These are phyloP conservation scores for Atherix ibis DNA, from an alignment of 2,888 invertebrate genomes.

Conservation along the genomic window DNA sequence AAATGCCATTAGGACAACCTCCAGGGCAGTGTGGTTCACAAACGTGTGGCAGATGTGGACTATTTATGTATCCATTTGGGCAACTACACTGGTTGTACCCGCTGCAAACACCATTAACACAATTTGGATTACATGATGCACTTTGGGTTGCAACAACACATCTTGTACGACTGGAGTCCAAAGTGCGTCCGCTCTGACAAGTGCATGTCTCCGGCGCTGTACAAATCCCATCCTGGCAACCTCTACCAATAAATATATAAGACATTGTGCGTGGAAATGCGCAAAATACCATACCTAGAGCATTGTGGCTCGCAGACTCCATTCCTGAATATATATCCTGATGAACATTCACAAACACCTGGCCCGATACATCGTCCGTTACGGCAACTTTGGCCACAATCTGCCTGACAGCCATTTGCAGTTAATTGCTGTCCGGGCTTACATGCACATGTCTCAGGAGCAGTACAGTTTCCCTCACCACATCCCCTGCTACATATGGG, in stretches of 20 bases:
- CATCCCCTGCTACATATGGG: constrained; percentile 35
- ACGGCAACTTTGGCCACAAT: constrained; percentile 11
- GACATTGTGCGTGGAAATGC: no score
- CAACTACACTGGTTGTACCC: constrained; percentile 44
- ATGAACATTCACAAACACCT: constrained; percentile 23
- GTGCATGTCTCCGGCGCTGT: constrained; percentile 29
- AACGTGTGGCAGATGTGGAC: constrained; percentile 28
- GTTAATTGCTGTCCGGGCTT: constrained; percentile 22
- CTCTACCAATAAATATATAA: no score
- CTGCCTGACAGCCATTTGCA: constrained; percentile 15
- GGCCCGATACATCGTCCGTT: constrained; percentile 12
- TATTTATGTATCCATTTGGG: constrained; percentile 36
- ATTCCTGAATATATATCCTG: constrained; percentile 26
- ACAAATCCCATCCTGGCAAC: constrained; percentile 30
- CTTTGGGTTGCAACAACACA: no score
- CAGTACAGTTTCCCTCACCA: constrained; percentile 36
- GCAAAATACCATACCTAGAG: neutral
- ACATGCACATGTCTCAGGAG: constrained; percentile 27
- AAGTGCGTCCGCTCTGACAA: constrained; percentile 20
- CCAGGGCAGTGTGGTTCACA: constrained; percentile 46
- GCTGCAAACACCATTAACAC: constrained; percentile 54
- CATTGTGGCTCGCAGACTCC: constrained; percentile 4
- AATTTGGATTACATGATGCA: constrained; percentile 45
- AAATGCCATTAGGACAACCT: constrained; percentile 59
- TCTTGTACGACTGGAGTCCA: constrained; percentile 24